These are phyloP conservation scores for Glaucopsyche alexis DNA, from an alignment of 2,888 invertebrate species.

Conservation along the genomic window DNA sequence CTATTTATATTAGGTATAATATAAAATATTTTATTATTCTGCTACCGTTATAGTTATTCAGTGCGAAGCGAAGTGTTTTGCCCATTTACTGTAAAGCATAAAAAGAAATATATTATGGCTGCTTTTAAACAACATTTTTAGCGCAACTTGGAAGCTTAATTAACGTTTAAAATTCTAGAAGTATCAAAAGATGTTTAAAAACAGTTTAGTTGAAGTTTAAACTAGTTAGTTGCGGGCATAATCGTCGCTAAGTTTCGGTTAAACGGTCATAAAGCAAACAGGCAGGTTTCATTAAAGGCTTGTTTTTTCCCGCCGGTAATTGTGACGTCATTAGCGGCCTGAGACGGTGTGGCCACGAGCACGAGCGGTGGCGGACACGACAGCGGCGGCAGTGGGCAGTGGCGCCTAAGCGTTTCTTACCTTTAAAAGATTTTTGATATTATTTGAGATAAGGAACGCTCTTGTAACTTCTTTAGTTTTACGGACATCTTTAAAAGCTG, in stretches of 20 bases:
- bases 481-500: no score
- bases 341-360: slow-evolving; percentile 32
- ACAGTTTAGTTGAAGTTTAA: not conserved
- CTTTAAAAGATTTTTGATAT: no score
- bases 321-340: slow-evolving; percentile 35
- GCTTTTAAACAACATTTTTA: no score
- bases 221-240: not conserved
- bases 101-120: not conserved
- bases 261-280: slow-evolving; percentile 7
- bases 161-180: slow-evolving; percentile 7
- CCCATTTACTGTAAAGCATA: not conserved
- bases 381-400: not conserved
- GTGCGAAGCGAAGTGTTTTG: not conserved
- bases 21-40: no score
- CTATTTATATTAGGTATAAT: no score
- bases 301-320: slow-evolving; percentile 30
- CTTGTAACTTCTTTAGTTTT: not conserved
- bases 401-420: no score
- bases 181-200: slow-evolving; percentile 13
- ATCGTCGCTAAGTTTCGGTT: slow-evolving; percentile 17
- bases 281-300: slow-evolving; percentile 1
- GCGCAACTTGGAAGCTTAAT: slow-evolving; percentile 32
- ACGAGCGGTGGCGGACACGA: not conserved
- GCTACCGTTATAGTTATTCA: not conserved
- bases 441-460: not conserved